A percentile compares a stretch with the other conserved stretches of the same genome.
Conservation (phyloP, 2,113 vertebrate genomes). For the Nothocercus nigrocapillus region DNA sequence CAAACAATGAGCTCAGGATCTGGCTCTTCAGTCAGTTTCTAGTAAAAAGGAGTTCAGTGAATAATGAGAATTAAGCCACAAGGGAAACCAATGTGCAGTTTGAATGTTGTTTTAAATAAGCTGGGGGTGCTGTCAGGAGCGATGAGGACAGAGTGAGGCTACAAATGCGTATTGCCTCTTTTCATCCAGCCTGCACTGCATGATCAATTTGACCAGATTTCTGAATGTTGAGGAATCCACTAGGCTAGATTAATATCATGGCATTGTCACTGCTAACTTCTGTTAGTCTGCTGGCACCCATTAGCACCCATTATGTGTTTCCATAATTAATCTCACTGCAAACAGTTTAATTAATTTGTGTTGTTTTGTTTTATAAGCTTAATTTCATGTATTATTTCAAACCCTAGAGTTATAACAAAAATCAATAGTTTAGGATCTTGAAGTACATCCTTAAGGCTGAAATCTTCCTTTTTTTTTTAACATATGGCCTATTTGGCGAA, state of each 20-base stretch:
- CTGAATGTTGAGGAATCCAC: not conserved
- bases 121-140: slow-evolving; percentile 26
- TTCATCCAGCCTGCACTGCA: not conserved
- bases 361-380: not conserved
- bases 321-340: not conserved
- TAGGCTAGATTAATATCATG: not conserved
- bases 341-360: not conserved
- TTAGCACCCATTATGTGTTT: not conserved
- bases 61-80: slow-evolving; percentile 68
- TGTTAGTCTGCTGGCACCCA: not conserved
- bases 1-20: slow-evolving; percentile 76
- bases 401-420: not conserved
- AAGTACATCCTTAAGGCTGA: not conserved
- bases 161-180: slow-evolving; percentile 6
- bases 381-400: not conserved
- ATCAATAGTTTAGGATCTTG: not conserved
- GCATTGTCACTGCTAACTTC: not conserved
- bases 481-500: not conserved
- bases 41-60: slow-evolving; percentile 67
- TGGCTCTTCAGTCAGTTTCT: slow-evolving; percentile 72
- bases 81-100: slow-evolving; percentile 15
- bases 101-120: slow-evolving; percentile 71
- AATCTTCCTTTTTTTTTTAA: not conserved
- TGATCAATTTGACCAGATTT: slow-evolving; percentile 27
- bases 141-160: slow-evolving; percentile 22